Percentiles rank a stretch among this genome's conserved stretches.
These are phyloP conservation scores for Corythaeola cristata DNA, from an alignment of 2,113 vertebrate genomes.

Conservation along the genomic window DNA sequence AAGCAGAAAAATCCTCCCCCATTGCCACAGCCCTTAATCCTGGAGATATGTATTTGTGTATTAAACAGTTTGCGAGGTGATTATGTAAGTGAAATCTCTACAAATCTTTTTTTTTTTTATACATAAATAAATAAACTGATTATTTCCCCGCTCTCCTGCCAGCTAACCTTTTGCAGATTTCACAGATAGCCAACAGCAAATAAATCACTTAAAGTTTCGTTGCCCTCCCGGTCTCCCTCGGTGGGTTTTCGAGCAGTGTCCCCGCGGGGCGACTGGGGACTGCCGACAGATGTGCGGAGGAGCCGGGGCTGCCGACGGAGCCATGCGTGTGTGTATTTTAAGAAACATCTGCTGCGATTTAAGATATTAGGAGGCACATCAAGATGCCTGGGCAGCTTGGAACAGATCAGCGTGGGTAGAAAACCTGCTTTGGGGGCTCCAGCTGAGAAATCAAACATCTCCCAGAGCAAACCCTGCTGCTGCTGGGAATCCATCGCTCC, in stretches of 20 bases:
- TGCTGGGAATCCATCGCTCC: neutral
- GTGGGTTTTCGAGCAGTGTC: neutral
- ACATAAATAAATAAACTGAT: neutral
- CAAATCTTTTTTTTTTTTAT: constrained; percentile 29
- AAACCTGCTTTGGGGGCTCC: neutral
- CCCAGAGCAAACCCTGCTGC: neutral
- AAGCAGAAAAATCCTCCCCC: neutral
- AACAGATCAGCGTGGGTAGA: neutral
- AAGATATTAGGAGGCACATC: neutral
- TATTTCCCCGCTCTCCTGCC: neutral
- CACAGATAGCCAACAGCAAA: neutral
- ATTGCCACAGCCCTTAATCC: constrained; percentile 26
- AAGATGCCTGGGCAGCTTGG: neutral
- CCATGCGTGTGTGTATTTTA: accelerated
- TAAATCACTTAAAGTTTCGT: neutral
- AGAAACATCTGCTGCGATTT: constrained; percentile 15
- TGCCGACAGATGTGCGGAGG: accelerated
- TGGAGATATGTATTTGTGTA: neutral
- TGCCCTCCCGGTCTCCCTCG: neutral
- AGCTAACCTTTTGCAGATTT: constrained; percentile 37
- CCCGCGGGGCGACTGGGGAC: accelerated
- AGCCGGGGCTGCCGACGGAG: neutral
- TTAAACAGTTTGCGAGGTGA: constrained; percentile 7
- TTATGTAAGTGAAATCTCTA: constrained; percentile 56
- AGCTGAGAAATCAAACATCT: neutral